Base-by-base conservation (phyloP, 2,888 invertebrate genomes). In the Sphaerolaimus hirsutus region DNA sequence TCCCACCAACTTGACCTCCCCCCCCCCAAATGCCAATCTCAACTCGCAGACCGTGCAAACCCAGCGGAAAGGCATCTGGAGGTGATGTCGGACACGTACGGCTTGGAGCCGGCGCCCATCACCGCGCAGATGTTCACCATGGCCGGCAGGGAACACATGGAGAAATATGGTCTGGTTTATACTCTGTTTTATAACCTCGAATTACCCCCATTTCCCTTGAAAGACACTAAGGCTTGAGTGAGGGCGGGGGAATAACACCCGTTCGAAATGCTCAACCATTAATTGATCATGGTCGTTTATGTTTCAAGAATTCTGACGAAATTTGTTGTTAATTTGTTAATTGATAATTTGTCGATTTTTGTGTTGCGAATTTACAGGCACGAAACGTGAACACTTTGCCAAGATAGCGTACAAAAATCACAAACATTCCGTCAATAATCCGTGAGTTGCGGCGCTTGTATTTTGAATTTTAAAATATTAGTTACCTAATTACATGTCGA, bases 351-450 rank as follows among this genome's bases (percentile, higher is more conserved):
- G 10, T 22, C 10, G 40, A 19, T 24, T 48, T 47, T 5, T 37
- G 23, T 21, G 12, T 19, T 7, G 21, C 10, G 2, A 17, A 25
- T 3, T 14, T 41, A 27, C 45, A 64, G 69, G 89, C 37, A 83
- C 87, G 0, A 84, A 76, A 51, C 76, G 80, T 19, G 76, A 82
- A 52, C 93, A 93, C 61, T 79, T 93, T 60, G 93, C 84, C 1
- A 97, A 93, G 69, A 87, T 97, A 59, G 97, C 93, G 0, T 79
- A 79, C 62, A 97, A 97, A 66, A 97, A 97, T 67, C 93, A 97
- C 64, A 77, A 82, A 55, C 91, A 97, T 67, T 93, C 91, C 4
- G 75, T 76, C 0, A 86, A 91, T 63, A 97, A 97, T 69, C 91
- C 91, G 66, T 79, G 68, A 72, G 75, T 69, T 21, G 22, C 12